Conservation (phyloP, 2,797 vertebrate genomes). For the Dermochelys coriacea region DNA sequence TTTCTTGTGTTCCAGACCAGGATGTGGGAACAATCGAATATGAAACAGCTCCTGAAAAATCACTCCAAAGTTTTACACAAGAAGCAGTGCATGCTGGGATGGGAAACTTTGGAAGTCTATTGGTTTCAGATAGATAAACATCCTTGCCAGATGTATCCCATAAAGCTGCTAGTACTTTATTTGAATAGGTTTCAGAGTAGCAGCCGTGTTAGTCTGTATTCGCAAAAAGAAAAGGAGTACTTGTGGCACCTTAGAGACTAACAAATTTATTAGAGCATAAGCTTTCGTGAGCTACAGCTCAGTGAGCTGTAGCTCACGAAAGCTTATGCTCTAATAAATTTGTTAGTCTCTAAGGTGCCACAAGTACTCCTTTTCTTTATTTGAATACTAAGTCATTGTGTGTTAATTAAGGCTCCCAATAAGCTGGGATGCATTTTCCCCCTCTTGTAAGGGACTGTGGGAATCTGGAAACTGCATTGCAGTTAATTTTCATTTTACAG, state of each 20-base stretch:
- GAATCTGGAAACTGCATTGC: slow-evolving; percentile 78
- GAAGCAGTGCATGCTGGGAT: background rate
- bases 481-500: slow-evolving; percentile 80
- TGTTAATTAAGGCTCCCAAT: slow-evolving; percentile 77
- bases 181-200: too few species aligned
- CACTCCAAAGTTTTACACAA: background rate
- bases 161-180: slow-evolving; percentile 76
- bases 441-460: slow-evolving; percentile 76
- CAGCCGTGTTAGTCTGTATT: too few species aligned
- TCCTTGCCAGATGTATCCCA: slow-evolving; percentile 70
- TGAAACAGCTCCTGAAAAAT: slow-evolving; percentile 4
- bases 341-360: too few species aligned
- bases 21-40: background rate
- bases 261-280: too few species aligned
- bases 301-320: too few species aligned
- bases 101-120: slow-evolving; percentile 52
- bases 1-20: background rate
- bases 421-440: slow-evolving; percentile 77
- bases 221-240: too few species aligned
- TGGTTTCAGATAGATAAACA: slow-evolving; percentile 61
- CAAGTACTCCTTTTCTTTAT: too few species aligned
- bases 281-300: too few species aligned
- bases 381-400: slow-evolving; percentile 76
- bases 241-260: too few species aligned
- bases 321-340: too few species aligned